phyloP scores from a whole-genome alignment of 1,140 invertebrate species.

The Pseudomyrmex cubaensis region DNA sequence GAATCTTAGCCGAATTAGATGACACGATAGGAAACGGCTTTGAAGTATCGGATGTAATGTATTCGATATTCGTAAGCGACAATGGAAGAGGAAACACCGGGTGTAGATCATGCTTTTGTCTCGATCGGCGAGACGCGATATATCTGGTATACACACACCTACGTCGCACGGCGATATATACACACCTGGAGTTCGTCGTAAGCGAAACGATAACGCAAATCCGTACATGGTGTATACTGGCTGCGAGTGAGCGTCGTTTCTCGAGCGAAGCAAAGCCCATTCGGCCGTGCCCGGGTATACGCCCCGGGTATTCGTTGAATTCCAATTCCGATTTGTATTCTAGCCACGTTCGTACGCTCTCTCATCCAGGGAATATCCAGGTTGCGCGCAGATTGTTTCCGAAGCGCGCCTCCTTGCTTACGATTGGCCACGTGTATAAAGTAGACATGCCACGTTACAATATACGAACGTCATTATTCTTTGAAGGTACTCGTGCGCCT shows the following conservation, averaged over 20 bases:
- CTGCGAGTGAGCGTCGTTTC: conserved; percentile 13
- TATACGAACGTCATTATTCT: conserved; percentile 58
- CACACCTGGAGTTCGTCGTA: conserved; percentile 52
- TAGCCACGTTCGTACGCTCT: conserved; percentile 65
- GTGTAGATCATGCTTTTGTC: conserved; percentile 40
- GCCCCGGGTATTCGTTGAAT: conserved; percentile 65
- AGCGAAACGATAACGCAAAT: conserved; percentile 76
- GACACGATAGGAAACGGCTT: conserved; percentile 9
- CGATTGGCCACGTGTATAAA: conserved; percentile 45
- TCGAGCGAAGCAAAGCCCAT: conserved; percentile 26
- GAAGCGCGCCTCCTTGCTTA: conserved; percentile 52
- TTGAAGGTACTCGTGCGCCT: conserved; percentile 26
- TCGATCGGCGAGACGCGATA: conserved; percentile 55
- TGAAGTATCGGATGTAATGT: conserved; percentile 30
- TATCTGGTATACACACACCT: conserved; percentile 46
- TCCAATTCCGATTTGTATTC: conserved; percentile 78
- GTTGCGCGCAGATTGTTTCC: conserved; percentile 69
- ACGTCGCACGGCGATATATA: conserved; percentile 37
- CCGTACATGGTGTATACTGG: conserved; percentile 73
- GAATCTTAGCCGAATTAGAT: conserved; percentile 48
- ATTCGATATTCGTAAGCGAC: conserved; percentile 34
- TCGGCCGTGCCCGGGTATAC: conserved; percentile 33
- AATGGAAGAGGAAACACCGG: conserved; percentile 41
- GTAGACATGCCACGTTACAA: conserved; percentile 43
- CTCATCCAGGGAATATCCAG: conserved; percentile 59